A percentile compares a stretch with the other conserved stretches of the same genome.
These are phyloP conservation scores for Rhodophaea formosa DNA, from an alignment of 2,888 invertebrate genomes.

Conservation along the genomic window DNA sequence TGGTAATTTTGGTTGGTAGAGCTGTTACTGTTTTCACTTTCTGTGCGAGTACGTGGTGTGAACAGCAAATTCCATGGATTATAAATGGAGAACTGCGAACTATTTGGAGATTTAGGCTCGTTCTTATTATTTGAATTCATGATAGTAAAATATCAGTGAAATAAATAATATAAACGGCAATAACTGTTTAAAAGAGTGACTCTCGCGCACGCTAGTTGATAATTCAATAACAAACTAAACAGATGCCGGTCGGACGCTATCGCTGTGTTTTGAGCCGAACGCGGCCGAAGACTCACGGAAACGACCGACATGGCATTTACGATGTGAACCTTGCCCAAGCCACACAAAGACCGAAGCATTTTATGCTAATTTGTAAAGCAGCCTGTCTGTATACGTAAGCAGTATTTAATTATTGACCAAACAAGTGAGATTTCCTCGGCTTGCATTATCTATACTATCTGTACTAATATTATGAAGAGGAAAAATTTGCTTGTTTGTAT, in stretches of 20 bases:
- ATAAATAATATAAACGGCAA: constrained; percentile 24
- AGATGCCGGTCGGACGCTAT: constrained; percentile 28
- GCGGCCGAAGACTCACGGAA: constrained; percentile 57
- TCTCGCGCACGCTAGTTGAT: constrained; percentile 52
- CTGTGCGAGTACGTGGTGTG: constrained; percentile 60
- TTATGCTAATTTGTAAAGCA: constrained; percentile 18
- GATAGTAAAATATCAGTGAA: constrained; percentile 20
- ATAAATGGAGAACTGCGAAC: constrained; percentile 46
- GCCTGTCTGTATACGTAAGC: not conserved
- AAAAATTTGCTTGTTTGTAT: too few relatives aligned
- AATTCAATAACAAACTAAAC: constrained; percentile 56
- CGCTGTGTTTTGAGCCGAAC: constrained; percentile 68
- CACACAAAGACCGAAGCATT: constrained; percentile 32
- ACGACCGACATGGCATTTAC: constrained; percentile 56
- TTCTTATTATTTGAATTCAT: constrained; percentile 66
- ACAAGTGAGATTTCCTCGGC: not conserved
- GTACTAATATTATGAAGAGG: too few relatives aligned
- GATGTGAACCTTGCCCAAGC: constrained; percentile 53
- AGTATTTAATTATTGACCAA: not conserved
- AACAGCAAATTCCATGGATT: constrained; percentile 73
- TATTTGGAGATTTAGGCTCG: constrained; percentile 46
- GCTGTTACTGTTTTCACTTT: constrained; percentile 68
- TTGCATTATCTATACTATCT: not conserved
- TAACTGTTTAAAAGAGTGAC: constrained; percentile 25
- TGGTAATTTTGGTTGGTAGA: constrained; percentile 56